Evolutionary conservation across 2,888 invertebrate genomes (phyloP), one percentile per base, ranked within the genome.

Genomic region (Tribolium freemani): DNA sequence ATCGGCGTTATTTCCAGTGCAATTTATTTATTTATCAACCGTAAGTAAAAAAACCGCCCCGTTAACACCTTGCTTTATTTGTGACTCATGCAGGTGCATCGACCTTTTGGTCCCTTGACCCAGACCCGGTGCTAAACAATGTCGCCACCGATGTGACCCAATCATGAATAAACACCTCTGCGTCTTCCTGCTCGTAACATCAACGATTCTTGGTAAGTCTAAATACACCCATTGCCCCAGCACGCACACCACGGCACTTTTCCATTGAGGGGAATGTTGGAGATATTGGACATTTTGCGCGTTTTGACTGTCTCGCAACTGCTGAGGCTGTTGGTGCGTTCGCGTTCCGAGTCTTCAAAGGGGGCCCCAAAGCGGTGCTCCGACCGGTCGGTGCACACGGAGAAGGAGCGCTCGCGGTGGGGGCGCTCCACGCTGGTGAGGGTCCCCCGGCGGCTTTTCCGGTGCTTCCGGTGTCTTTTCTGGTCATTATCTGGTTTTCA

Each of bases 191-290:
- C 10, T 71, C 3, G 51, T 16, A 2, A 16, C 45, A 50, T 30
- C 58, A 8, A 51, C 46, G 11, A n/a, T 44, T 16, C 26, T 71
- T 9, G 71, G 71, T 71, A 20, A 71, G 71, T 71, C 20, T 50
- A 77, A 58, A 93, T 87, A 84, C 94, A 94, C 0, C 94, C 94
- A 76, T 94, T 94, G 0, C 94, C 94, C 94, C 94, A 94, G 78
- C 94, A 94, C 0, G 93, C 94, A 81, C 94, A 94, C 94, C 94
- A 94, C 0, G 94, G 94, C 77, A 94, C 91, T 79, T 91, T 93
- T 8, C 90, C 92, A 56, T 88, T 88, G 60, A 87, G 85, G 46
- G 88, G 88, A 0, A 90, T 88, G 0, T 82, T 89, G 0, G 93
- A 92, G 50, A 91, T 89, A 61, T 90, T 90, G 69, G 93, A 89